These are phyloP conservation scores for Temnothorax ravouxi DNA, from an alignment of 2,888 invertebrate species.

Conservation along the genomic window DNA sequence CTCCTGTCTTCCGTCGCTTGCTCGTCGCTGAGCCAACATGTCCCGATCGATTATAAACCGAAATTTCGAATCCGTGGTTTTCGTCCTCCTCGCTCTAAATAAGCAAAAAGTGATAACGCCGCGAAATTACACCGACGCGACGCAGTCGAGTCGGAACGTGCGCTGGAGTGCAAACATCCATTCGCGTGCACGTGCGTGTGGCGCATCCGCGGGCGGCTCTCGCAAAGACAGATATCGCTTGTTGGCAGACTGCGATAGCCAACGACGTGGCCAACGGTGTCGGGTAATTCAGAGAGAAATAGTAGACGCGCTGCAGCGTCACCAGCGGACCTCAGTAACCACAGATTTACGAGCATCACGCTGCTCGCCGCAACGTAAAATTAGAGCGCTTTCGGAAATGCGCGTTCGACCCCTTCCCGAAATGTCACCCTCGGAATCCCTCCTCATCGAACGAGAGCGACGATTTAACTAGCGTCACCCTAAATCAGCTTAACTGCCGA, in stretches of 20 bases:
- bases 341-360: conserved; percentile 68
- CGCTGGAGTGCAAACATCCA: neutral
- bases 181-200: conserved; percentile 26
- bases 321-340: conserved; percentile 66
- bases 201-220: neutral
- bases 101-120: conserved; percentile 31
- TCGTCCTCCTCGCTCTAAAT: neutral
- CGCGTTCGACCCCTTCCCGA: conserved; percentile 45
- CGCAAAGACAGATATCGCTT: conserved; percentile 49
- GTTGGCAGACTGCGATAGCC: conserved; percentile 46
- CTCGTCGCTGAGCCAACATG: neutral
- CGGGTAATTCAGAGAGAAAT: conserved; percentile 60
- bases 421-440: conserved; percentile 3
- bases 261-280: conserved; percentile 26
- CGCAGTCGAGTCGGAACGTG: conserved; percentile 4
- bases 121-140: conserved; percentile 3
- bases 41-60: neutral
- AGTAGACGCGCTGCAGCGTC: conserved; percentile 61
- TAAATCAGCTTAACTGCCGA: conserved; percentile 9
- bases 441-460: conserved; percentile 37
- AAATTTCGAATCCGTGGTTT: conserved; percentile 5
- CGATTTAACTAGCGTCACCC: conserved; percentile 26
- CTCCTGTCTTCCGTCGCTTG: neutral
- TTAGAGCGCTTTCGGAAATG: conserved; percentile 64
- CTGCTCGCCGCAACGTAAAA: conserved; percentile 62